phyloP scores from a whole-genome alignment of 2,888 invertebrate genomes.

The Dicyrtomina minuta region DNA sequence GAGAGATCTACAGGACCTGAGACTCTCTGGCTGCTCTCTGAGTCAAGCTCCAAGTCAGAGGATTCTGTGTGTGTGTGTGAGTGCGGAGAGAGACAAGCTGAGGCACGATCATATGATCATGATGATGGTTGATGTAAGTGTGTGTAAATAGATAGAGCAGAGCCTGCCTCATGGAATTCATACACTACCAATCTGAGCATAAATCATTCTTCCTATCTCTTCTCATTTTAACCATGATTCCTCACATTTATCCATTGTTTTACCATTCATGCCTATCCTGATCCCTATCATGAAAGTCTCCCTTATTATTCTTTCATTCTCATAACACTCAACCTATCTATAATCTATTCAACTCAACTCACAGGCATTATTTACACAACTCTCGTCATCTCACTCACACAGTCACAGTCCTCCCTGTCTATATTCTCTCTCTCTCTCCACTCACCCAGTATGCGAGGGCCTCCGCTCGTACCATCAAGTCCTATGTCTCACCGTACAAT shows the following conservation, averaged over 20 bases:
- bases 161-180: constrained; percentile 25
- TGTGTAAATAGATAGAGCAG: not conserved
- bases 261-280: constrained; percentile 27
- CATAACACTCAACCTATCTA: not conserved
- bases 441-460: too few relatives aligned
- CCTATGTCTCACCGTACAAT: too few relatives aligned
- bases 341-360: too few relatives aligned
- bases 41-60: not conserved
- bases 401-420: too few relatives aligned
- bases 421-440: too few relatives aligned
- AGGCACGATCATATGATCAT: not conserved
- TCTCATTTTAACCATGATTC: constrained; percentile 30
- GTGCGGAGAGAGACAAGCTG: not conserved
- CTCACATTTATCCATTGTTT: constrained; percentile 33
- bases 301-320: constrained; percentile 17
- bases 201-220: constrained; percentile 29
- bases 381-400: too few relatives aligned
- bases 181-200: constrained; percentile 27
- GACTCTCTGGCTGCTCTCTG: not conserved
- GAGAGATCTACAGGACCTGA: not conserved
- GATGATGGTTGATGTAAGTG: too few relatives aligned
- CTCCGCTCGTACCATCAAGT: too few relatives aligned
- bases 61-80: not conserved
- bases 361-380: too few relatives aligned
- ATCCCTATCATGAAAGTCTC: constrained; percentile 27